Base-by-base conservation (phyloP, 2,113 vertebrate species). In the Hepsetus odoe region DNA sequence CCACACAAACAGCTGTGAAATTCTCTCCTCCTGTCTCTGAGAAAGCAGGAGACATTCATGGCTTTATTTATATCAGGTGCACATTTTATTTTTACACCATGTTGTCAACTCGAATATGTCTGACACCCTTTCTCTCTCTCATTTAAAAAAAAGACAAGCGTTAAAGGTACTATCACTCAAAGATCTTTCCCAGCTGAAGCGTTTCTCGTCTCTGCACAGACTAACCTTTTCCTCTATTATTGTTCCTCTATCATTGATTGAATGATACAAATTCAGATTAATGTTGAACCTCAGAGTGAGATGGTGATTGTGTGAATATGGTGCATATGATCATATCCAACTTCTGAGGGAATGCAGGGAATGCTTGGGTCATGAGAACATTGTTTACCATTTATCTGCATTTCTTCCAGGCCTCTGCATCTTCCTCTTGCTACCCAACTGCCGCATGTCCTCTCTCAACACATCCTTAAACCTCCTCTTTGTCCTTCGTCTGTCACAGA, bases 1-100 rank as follows among this genome's bases (percentile, higher is more conserved):
- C 58, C 35, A n/a, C 33, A 49, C 64, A 53, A 53, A 65, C 73
- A 75, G 59, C 59, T 10, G 46, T 55, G 51, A 22, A 24, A 55
- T 55, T 22, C 59, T 62, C 30, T 62, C 30, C 30, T 18, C 59
- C 6, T 62, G 28, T 62, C 30, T 62, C 28, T 10, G 59, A 62
- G 58, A 61, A 18, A 61, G 12, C 58, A 32, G 18, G 58, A 61
- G 30, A 16, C 32, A 32, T 61, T 61, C 58, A 61, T 10, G 4
- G 26, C 26, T 59, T 2, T 61, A 32, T 35, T 64, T 62, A 22
- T 62, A 22, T 62, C 14, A 62, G 28, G 30, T n/a, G 2, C 18
- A 35, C 4, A 33, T 64, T 20, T 20, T 64, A 64, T 64, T 35
- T 64, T 64, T 20, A 64, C 28, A 64, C 32, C 14, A 5, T 11